A percentile compares a stretch with the other conserved stretches of the same genome.
phyloP scores from a whole-genome alignment of 1,140 invertebrate genomes.

The Prorops nasuta region DNA sequence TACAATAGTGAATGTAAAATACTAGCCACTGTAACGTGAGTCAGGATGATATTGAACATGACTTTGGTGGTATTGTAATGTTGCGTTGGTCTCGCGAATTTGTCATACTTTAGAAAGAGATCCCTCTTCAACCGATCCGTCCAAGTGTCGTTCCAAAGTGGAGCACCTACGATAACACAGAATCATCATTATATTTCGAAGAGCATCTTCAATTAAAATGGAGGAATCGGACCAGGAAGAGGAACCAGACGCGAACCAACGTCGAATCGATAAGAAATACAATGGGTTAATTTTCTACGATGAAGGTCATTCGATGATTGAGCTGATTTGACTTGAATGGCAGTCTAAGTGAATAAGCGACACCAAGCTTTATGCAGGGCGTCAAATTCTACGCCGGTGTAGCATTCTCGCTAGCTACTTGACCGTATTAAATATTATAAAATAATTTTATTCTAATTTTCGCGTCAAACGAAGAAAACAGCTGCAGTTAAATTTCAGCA shows the following conservation, averaged over 20 bases:
- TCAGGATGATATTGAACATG: slow-evolving; percentile 56
- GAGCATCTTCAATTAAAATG: not conserved
- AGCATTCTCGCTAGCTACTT: too few relatives aligned
- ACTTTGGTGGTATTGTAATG: slow-evolving; percentile 58
- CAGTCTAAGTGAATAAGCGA: slow-evolving; percentile 18
- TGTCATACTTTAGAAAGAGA: slow-evolving; percentile 63
- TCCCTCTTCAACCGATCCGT: slow-evolving; percentile 60
- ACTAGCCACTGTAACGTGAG: slow-evolving; percentile 58
- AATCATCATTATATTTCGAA: not conserved
- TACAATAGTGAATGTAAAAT: too few relatives aligned
- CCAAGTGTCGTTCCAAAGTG: slow-evolving; percentile 59
- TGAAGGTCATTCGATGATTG: not conserved
- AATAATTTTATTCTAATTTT: too few relatives aligned
- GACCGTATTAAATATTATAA: too few relatives aligned
- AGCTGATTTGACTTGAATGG: slow-evolving; percentile 15
- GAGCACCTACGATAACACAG: slow-evolving; percentile 22
- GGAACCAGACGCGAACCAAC: not conserved
- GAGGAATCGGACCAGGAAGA: not conserved
- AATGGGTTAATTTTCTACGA: not conserved
- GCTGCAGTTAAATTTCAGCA: too few relatives aligned
- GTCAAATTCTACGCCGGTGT: too few relatives aligned
- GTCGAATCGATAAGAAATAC: too few relatives aligned
- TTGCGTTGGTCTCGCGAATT: slow-evolving; percentile 60
- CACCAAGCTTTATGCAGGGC: not conserved
- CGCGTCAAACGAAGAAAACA: too few relatives aligned